Base-by-base conservation (phyloP, 2,113 vertebrate species). In the Typhlomys cinereus region DNA sequence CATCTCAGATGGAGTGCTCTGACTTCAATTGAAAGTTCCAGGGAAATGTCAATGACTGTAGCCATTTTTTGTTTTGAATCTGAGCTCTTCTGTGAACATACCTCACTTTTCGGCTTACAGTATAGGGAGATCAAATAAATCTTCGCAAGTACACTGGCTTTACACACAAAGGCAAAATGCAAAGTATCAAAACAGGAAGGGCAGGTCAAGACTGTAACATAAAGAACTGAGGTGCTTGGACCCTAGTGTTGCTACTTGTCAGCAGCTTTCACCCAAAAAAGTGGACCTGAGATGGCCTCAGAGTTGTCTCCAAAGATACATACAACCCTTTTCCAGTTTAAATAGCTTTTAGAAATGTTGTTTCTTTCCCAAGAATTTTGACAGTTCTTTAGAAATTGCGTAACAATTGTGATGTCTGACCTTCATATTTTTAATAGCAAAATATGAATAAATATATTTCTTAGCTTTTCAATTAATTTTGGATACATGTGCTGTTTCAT, bases 311-410 rank as follows among this genome's bases (percentile, higher is more conserved):
- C 7, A 74, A 3, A n/a, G 50, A 31, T 36, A 17, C 4, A 73
- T 41, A 67, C 23, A 83, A 74, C 4, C 4, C 0, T 18, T 87
- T 64, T 12, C 21, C 61, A 57, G 48, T 52, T 75, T 62, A 74
- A 25, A 50, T 59, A 4, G 3, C 1, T 67, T n/a, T 83, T 80
- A 52, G 8, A 31, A 34, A 64, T 48, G 31, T 31, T 10, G n/a
- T 67, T 88, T 64, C 6, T 36, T 91, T 91, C 41, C 13, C 64
- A n/a, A 62, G 62, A 31, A 46, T 75, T 80, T 88, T 5, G 81
- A 2, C n/a, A 91, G 62, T n/a, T 62, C 3, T 87, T 50, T 8
- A n/a, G 48, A 23, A 83, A 10, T 31, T 81, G 7, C 27, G 18
- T 70, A 39, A 59, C 41, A 75, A n/a, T 13, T 41, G 39, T 46